Evolutionary conservation across 2,113 vertebrate species (phyloP).

Genomic region (Aplodontia rufa): DNA sequence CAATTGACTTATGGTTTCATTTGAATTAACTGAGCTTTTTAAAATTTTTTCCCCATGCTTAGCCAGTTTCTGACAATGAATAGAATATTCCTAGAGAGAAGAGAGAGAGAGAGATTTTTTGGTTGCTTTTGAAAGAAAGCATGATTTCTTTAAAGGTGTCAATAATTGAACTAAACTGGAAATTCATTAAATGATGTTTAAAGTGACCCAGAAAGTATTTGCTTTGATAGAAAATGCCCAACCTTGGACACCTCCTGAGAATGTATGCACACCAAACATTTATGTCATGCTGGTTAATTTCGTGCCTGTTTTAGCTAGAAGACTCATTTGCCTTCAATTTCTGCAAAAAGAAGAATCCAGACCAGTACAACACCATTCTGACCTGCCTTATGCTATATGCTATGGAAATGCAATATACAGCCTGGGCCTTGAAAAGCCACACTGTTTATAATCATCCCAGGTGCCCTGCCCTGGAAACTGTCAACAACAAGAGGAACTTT

Average conservation of each 20-base stretch:
- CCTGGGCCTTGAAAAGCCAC: constrained; percentile 2
- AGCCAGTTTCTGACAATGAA: not conserved
- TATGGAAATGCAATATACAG: constrained; percentile 5
- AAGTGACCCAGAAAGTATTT: constrained; percentile 17
- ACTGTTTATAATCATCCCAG: constrained; percentile 36
- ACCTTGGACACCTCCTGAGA: not conserved
- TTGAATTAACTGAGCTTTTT: not conserved
- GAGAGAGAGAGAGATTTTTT: not conserved
- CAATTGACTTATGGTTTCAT: not conserved
- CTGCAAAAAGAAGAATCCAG: not conserved
- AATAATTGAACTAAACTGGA: not conserved
- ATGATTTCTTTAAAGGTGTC: not conserved
- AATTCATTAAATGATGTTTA: constrained; percentile 10
- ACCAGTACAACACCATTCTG: not conserved
- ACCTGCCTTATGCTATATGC: not conserved
- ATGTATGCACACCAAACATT: rapidly evolving
- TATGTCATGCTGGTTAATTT: not conserved
- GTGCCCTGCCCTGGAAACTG: not conserved
- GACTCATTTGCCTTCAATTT: constrained; percentile 27
- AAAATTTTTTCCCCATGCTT: not conserved
- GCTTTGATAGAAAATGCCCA: not conserved
- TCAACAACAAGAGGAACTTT: constrained; percentile 37
- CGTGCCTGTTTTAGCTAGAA: not conserved
- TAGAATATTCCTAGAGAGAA: not conserved
- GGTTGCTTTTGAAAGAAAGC: not conserved